Conservation (phyloP, 2,888 invertebrate genomes). For the Lycocerus yunnanus region DNA sequence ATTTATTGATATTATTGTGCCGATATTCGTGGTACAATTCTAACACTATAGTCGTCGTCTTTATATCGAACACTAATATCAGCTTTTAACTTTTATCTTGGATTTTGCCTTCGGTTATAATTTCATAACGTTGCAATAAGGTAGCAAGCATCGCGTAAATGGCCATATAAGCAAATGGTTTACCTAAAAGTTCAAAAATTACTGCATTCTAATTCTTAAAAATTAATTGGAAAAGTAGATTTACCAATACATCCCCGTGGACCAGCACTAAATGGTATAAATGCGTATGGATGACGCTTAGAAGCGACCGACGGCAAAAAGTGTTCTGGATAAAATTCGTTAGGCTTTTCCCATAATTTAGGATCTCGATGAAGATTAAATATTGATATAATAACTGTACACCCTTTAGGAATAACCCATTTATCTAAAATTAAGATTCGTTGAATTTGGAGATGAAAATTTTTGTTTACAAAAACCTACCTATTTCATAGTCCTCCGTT, state of each 20-base stretch:
- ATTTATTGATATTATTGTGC: neutral
- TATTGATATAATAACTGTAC: slow-evolving; percentile 41
- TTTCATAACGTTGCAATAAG: slow-evolving; percentile 8
- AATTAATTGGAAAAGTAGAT: neutral
- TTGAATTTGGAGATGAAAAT: no score
- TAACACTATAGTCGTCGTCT: neutral
- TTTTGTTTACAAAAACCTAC: no score
- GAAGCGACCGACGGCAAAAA: slow-evolving; percentile 44
- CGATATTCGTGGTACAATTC: neutral
- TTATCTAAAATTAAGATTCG: slow-evolving; percentile 31
- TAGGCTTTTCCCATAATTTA: slow-evolving; percentile 44
- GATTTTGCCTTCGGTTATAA: slow-evolving; percentile 17
- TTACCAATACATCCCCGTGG: neutral
- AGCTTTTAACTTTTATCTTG: slow-evolving; percentile 12
- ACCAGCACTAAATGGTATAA: slow-evolving; percentile 48
- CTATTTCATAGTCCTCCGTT: slow-evolving; percentile 40
- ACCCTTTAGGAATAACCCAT: slow-evolving; percentile 39
- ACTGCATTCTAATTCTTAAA: no score
- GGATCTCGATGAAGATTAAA: slow-evolving; percentile 44
- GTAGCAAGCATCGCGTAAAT: slow-evolving; percentile 8
- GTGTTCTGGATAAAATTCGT: slow-evolving; percentile 49
- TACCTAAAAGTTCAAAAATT: neutral
- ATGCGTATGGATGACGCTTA: slow-evolving; percentile 43
- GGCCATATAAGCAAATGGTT: slow-evolving; percentile 7
- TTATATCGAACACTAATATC: slow-evolving; percentile 16